Evolutionary conservation across 2,113 vertebrate species (phyloP), one percentile per base, ranked within the genome.

Genomic region (Phaethon lepturus): DNA sequence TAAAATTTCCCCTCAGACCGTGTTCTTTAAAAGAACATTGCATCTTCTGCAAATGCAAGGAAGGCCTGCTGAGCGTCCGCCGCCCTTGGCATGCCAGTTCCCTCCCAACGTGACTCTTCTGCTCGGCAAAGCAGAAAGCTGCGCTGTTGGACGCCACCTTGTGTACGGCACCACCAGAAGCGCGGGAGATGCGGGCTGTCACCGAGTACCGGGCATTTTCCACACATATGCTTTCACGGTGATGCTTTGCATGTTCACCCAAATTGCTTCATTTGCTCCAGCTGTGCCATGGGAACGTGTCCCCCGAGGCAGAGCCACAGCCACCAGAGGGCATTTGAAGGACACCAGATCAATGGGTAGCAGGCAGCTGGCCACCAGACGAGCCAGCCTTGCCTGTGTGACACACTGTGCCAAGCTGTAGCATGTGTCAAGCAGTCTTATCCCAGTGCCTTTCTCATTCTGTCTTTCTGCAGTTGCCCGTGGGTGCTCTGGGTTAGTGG

Each of bases 291-390:
- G 5, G 50, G 16, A 31, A 35, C 1, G 2, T 18, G 64, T 45
- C 9, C 60, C 40, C 56, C 76, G 13, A 60, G 55, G 38, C 45
- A 79, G 86, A 94, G n/a, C 38, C 95, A 90, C n/a, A 85, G 68
- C 97, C 98, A 96, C 96, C 95, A 98, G 98, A 98, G 96, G 97
- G 98, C 98, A 96, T 98, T 97, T 98, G 96, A 95, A 98, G 96
- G 97, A 97, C 95, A 91, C 33, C 45, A 59, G 67, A 97, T 97
- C 74, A 50, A 31, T 17, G 76, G 45, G 53, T 12, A 69, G 42
- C 42, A 47, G 53, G 42, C 15, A 17, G 66, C 84, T 83, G 29
- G 38, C 40, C 63, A 62, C 75, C 58, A 58, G 40, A n/a, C 3
- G 10, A 88, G 85, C 28, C 77, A 79, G 55, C 17, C 23, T 4